Conservation (phyloP, 2,797 vertebrate genomes). For the Melanotaenia boesemani region DNA sequence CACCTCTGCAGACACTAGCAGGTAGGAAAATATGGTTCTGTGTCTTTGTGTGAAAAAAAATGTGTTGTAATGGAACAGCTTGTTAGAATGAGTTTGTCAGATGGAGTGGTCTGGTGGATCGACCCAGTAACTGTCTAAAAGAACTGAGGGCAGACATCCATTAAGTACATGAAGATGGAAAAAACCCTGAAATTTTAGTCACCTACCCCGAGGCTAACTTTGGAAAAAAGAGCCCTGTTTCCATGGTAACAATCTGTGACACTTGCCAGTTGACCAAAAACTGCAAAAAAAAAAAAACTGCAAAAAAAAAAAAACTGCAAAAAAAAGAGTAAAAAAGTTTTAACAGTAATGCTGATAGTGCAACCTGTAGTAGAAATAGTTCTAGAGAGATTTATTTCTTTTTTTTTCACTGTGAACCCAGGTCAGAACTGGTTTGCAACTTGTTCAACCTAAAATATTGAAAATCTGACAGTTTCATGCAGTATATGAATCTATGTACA, state of each 20-base stretch:
- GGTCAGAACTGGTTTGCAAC: no score
- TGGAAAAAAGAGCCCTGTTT: background rate
- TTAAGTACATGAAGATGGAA: constrained; percentile 5
- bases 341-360: no score
- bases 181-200: background rate
- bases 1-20: constrained; percentile 90
- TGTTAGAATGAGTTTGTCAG: background rate
- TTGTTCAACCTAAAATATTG: no score
- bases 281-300: background rate
- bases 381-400: no score
- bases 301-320: background rate
- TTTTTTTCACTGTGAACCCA: no score
- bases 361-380: no score
- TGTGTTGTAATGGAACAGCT: background rate
- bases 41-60: background rate
- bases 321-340: no score
- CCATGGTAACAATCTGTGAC: constrained; percentile 3
- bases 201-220: constrained; percentile 2
- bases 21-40: constrained; percentile 80
- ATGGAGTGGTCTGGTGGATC: constrained; percentile 24
- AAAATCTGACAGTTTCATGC: no score
- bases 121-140: constrained; percentile 26
- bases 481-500: background rate
- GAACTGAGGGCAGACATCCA: constrained; percentile 3
- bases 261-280: background rate